Evolutionary conservation across 2,797 vertebrate genomes (phyloP).

Genomic region (Sarcophilus harrisii): DNA sequence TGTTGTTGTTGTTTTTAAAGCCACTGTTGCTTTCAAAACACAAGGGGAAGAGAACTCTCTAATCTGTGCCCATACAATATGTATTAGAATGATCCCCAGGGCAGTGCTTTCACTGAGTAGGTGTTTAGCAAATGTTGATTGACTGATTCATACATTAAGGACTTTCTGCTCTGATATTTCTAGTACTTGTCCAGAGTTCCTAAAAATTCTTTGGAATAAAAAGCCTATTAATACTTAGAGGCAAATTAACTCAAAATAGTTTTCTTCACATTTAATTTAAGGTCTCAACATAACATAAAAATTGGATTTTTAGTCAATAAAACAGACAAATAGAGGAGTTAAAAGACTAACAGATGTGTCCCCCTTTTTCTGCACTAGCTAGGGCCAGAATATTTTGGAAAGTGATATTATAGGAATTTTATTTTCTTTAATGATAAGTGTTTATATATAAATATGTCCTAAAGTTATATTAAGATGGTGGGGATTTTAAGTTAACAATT

Average conservation of each 20-base stretch:
- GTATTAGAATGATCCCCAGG: background rate
- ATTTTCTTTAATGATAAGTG: background rate
- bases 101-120: background rate
- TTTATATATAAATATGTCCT: conserved; percentile 22
- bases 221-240: conserved; percentile 48
- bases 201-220: conserved; percentile 55
- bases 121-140: background rate
- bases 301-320: conserved; percentile 39
- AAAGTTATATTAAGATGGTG: conserved; percentile 47
- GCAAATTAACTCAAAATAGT: conserved; percentile 38
- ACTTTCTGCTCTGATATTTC: background rate
- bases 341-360: background rate
- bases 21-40: conserved; percentile 58
- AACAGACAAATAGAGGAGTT: conserved; percentile 7
- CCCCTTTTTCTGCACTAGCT: conserved; percentile 42
- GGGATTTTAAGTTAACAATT: conserved; percentile 15
- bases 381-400: conserved; percentile 44
- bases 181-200: conserved; percentile 34
- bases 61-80: conserved; percentile 20
- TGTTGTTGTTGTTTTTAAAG: background rate
- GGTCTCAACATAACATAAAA: conserved; percentile 50
- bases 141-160: background rate
- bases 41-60: conserved; percentile 20
- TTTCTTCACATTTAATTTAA: conserved; percentile 6
- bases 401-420: conserved; percentile 42